Conservation (phyloP, 2,113 vertebrate species). For the Isurus oxyrinchus region DNA sequence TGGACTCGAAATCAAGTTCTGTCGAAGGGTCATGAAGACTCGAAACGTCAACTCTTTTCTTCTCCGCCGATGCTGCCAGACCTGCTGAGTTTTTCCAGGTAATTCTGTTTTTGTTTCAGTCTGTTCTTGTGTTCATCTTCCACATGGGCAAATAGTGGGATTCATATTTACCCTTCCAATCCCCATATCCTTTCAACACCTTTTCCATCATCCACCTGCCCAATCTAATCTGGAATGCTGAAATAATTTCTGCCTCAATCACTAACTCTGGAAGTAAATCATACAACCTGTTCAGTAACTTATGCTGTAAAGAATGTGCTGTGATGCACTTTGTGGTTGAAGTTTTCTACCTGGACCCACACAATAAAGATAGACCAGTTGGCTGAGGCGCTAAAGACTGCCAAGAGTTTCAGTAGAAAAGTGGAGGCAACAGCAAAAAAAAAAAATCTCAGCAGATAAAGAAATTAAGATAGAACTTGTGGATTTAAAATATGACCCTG, state of each 20-base stretch:
- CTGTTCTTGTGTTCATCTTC: neutral
- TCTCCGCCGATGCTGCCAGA: too few species aligned
- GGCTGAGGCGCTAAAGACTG: neutral
- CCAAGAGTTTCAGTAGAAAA: neutral
- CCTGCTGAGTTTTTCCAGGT: too few species aligned
- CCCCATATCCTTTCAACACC: neutral
- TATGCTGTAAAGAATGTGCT: neutral
- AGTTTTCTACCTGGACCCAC: neutral
- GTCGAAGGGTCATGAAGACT: too few species aligned
- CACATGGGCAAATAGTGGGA: neutral
- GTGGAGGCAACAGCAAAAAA: neutral
- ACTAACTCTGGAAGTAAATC: neutral
- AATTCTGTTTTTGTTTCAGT: too few species aligned
- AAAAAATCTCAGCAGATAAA: neutral
- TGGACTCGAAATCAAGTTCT: too few species aligned
- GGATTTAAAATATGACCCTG: neutral
- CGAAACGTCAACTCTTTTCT: too few species aligned
- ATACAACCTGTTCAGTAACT: neutral
- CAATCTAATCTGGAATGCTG: neutral
- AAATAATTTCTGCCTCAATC: neutral
- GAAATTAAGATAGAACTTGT: neutral
- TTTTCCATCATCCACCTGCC: neutral
- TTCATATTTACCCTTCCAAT: neutral
- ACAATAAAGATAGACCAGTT: neutral
- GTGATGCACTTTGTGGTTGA: neutral